A percentile compares a stretch with the other conserved stretches of the same genome.
phyloP scores from a whole-genome alignment of 2,113 vertebrate genomes.

The Puma concolor region DNA sequence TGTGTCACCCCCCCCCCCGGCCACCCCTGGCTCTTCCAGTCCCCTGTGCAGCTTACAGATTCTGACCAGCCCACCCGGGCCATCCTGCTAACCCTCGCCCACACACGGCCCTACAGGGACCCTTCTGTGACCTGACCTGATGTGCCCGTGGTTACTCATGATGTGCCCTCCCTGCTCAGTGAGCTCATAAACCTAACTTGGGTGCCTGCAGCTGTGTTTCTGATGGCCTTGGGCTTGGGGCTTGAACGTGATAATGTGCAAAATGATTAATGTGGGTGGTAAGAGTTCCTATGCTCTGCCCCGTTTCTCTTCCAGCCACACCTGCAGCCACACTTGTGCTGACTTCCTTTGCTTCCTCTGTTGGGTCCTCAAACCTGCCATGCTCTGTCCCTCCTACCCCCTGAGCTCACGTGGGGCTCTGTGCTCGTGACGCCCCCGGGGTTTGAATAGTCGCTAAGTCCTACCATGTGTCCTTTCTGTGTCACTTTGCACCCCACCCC shows the following conservation, averaged over 20 bases:
- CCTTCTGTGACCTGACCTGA: background rate
- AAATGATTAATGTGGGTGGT: background rate
- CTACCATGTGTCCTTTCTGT: background rate
- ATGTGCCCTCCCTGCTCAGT: background rate
- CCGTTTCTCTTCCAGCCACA: background rate
- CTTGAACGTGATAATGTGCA: too few relatives aligned
- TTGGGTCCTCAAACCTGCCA: background rate
- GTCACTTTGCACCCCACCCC: too few relatives aligned
- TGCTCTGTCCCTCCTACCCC: background rate
- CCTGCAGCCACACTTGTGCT: background rate
- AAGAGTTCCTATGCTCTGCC: too few relatives aligned
- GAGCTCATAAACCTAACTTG: background rate
- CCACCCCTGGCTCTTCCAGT: background rate
- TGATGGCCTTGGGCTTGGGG: background rate
- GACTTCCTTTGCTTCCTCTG: background rate
- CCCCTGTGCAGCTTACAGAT: background rate
- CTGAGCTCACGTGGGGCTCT: background rate
- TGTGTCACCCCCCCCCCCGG: background rate
- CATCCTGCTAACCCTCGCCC: background rate
- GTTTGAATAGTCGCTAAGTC: background rate
- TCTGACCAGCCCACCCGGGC: background rate
- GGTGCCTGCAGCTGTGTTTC: background rate
- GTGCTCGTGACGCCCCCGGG: fast-evolving
- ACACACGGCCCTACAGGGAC: too few relatives aligned
- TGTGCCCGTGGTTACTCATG: too few relatives aligned